phyloP scores from a whole-genome alignment of 64 coral and sea anemone genomes.

The Stylophora pistillata region DNA sequence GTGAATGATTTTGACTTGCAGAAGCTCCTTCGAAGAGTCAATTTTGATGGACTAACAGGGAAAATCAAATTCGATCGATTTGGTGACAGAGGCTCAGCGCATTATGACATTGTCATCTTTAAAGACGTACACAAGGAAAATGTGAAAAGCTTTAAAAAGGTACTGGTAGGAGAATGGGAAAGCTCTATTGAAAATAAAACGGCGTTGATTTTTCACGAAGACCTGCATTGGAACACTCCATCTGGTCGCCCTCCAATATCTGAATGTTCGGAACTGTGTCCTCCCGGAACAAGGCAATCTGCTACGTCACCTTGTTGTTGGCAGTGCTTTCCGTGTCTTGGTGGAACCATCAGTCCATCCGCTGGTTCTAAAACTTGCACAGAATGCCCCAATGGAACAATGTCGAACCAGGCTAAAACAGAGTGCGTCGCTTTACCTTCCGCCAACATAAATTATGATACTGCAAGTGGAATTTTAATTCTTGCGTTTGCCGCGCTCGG shows the following conservation, averaged over 20 bases:
- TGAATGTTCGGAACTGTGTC: slow-evolving; percentile 46
- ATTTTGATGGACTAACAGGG: slow-evolving; percentile 37
- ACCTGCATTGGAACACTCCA: not conserved
- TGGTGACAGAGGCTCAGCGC: slow-evolving; percentile 20
- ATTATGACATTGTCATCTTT: slow-evolving; percentile 36
- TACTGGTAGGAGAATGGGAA: slow-evolving; percentile 7
- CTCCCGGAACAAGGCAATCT: slow-evolving; percentile 47
- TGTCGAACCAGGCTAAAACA: slow-evolving; percentile 6
- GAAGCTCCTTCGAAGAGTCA: not conserved
- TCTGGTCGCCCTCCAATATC: slow-evolving; percentile 37
- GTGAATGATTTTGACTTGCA: not conserved
- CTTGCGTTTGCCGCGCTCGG: slow-evolving; percentile 37
- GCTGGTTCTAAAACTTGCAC: slow-evolving; percentile 57
- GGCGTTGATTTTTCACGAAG: not conserved
- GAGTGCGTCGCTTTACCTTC: slow-evolving; percentile 45
- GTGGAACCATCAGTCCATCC: slow-evolving; percentile 10
- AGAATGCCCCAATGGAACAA: slow-evolving; percentile 24
- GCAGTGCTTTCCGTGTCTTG: slow-evolving; percentile 51
- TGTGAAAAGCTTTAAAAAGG: not conserved
- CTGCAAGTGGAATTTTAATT: slow-evolving; percentile 10
- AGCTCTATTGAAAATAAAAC: not conserved
- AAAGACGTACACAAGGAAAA: not conserved
- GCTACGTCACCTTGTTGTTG: slow-evolving; percentile 56
- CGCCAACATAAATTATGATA: not conserved
- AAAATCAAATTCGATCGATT: slow-evolving; percentile 14